These are phyloP conservation scores for Ophion ellenae DNA, from an alignment of 2,888 invertebrate genomes.

Conservation along the genomic window DNA sequence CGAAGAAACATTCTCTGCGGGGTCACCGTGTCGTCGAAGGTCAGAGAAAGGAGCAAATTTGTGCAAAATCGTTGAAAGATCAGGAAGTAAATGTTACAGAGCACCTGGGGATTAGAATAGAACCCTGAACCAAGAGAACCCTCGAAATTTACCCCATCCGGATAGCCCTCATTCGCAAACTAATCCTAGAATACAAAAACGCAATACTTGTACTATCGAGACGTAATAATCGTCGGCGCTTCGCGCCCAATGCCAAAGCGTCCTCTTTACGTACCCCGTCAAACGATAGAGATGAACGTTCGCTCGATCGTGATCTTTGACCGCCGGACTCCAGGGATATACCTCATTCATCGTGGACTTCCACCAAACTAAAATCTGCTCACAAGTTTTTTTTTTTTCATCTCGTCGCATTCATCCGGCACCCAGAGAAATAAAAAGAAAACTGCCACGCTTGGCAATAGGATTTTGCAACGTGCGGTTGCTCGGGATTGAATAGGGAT, in stretches of 20 bases:
- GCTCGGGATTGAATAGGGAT: neutral
- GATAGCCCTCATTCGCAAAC: neutral
- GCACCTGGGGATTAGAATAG: neutral
- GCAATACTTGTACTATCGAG: conserved; percentile 14
- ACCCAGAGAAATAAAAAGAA: neutral
- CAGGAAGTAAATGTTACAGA: neutral
- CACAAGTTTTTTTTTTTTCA: conserved; percentile 23
- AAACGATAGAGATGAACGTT: conserved; percentile 93
- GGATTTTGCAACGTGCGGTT: neutral
- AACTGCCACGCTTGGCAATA: neutral
- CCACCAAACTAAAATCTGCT: conserved; percentile 90
- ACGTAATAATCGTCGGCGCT: neutral
- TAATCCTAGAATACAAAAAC: conserved; percentile 29
- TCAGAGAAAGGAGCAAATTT: neutral
- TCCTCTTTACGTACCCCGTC: conserved; percentile 86
- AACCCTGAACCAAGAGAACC: neutral
- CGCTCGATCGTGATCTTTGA: conserved; percentile 93
- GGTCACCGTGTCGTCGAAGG: neutral
- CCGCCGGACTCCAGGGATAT: conserved; percentile 96
- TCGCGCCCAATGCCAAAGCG: neutral
- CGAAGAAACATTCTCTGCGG: neutral
- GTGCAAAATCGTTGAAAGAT: neutral
- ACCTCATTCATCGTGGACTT: conserved; percentile 93
- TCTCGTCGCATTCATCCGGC: neutral
- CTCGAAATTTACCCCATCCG: neutral